These are phyloP conservation scores for Brachyhypopomus occidentalis DNA, from an alignment of 2,113 vertebrate species.

Conservation along the genomic window DNA sequence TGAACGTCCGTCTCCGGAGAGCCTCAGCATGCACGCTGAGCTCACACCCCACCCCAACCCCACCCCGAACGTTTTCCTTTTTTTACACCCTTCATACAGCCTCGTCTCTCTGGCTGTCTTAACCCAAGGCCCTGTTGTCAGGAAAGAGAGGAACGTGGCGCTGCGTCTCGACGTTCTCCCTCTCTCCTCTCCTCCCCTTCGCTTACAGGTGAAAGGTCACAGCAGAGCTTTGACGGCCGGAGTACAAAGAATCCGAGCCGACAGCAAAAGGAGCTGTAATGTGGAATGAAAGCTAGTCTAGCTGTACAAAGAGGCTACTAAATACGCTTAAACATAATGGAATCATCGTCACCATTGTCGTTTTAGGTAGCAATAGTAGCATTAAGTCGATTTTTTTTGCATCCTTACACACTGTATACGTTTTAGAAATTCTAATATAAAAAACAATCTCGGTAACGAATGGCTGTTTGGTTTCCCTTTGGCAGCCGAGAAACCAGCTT, in stretches of 20 bases:
- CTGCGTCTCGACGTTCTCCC: constrained; percentile 6
- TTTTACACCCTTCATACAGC: neutral
- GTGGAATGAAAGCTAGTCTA: no score
- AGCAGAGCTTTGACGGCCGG: neutral
- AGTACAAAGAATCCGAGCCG: neutral
- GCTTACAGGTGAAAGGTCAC: constrained; percentile 32
- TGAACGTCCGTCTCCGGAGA: neutral
- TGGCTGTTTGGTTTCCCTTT: neutral
- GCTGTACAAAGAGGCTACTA: no score
- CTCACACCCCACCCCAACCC: neutral
- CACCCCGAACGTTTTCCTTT: no score
- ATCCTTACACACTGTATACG: no score
- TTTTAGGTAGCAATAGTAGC: no score
- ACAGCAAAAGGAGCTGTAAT: no score
- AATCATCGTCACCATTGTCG: no score
- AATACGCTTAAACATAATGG: no score
- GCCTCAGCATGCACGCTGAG: neutral
- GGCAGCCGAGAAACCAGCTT: neutral
- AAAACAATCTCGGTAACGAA: neutral
- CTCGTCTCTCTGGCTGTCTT: constrained; percentile 23
- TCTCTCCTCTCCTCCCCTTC: constrained; percentile 20
- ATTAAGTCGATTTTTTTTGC: no score
- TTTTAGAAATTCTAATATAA: no score
- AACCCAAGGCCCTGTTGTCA: constrained; percentile 24
- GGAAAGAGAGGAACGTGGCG: neutral